These are phyloP conservation scores for Galagoides demidoff DNA, from an alignment of 2,797 vertebrate genomes.

Conservation along the genomic window DNA sequence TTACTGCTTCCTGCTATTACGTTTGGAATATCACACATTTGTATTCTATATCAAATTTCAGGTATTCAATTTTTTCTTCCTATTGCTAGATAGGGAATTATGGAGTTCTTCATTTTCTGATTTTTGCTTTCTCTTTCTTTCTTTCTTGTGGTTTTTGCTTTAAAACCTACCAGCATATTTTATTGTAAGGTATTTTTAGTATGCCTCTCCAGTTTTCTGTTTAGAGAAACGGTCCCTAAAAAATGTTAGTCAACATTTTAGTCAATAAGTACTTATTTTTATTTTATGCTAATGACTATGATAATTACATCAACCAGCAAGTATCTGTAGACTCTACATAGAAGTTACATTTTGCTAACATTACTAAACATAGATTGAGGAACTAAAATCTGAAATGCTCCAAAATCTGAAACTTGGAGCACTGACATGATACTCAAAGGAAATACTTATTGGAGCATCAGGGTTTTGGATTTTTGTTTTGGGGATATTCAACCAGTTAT, in stretches of 20 bases:
- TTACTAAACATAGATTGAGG: constrained; percentile 2
- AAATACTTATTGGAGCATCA: background rate
- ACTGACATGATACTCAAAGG: background rate
- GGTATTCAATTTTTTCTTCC: constrained; percentile 24
- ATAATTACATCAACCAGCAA: constrained; percentile 22
- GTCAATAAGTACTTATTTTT: constrained; percentile 63
- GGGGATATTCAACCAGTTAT: background rate
- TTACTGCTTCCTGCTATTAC: constrained; percentile 43
- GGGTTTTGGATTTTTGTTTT: background rate
- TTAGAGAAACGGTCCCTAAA: constrained; percentile 55
- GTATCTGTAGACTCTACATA: background rate
- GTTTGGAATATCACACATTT: constrained; percentile 48
- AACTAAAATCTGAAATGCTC: background rate
- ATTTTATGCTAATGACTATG: constrained; percentile 43
- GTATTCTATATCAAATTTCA: constrained; percentile 36
- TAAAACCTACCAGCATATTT: constrained; percentile 45
- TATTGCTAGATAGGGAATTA: background rate
- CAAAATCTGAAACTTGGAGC: background rate
- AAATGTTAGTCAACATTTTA: constrained; percentile 63
- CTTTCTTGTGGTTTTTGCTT: background rate
- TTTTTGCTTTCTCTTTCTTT: background rate
- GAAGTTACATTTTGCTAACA: background rate
- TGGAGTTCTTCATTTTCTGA: constrained; percentile 31
- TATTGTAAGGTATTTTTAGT: constrained; percentile 43
- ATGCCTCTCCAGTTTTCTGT: constrained; percentile 52